Evolutionary conservation across 1,140 invertebrate genomes (phyloP).

Genomic region (Trypoxylus dichotomus): DNA sequence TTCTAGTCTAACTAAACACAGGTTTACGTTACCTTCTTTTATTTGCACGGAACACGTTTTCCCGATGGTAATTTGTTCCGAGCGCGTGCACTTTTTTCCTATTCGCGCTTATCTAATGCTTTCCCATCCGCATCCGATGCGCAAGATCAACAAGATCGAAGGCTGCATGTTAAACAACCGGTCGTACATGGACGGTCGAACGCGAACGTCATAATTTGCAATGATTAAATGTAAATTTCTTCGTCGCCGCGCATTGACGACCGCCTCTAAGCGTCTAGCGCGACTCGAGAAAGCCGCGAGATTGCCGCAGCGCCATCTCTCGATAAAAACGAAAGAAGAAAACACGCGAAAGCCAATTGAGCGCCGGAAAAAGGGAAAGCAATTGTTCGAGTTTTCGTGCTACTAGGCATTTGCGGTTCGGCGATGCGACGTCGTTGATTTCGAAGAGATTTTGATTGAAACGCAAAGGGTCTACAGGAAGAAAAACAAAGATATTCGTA

Average conservation of each 20-base stretch:
- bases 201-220: background rate
- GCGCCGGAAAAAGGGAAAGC: background rate
- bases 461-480: background rate
- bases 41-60: background rate
- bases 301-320: background rate
- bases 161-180: background rate
- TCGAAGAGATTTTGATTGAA: slow-evolving; percentile 1
- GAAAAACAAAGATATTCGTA: too few relatives aligned
- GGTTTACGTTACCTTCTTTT: background rate
- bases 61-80: background rate
- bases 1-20: background rate
- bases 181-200: background rate
- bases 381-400: background rate
- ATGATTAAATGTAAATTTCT: background rate
- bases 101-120: background rate
- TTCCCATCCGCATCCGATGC: background rate
- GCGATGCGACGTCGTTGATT: background rate
- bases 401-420: background rate
- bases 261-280: background rate
- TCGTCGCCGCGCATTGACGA: background rate
- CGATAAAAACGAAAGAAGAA: background rate
- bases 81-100: background rate
- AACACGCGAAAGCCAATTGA: background rate
- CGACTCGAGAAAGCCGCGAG: background rate
- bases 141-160: background rate